These are phyloP conservation scores for Beris chalybata DNA, from an alignment of 2,888 invertebrate species.

Conservation along the genomic window DNA sequence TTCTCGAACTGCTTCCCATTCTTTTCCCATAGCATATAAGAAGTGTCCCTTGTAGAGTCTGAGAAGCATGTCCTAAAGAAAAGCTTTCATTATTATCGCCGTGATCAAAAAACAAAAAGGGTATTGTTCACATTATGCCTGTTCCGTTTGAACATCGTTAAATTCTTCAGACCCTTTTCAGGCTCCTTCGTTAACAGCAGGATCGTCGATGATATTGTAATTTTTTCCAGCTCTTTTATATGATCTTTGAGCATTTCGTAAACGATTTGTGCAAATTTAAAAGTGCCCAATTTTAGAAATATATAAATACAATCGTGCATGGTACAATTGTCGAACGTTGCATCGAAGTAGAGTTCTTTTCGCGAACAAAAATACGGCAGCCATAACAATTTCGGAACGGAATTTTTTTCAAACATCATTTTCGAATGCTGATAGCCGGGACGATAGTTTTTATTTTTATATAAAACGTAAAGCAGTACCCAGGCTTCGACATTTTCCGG, in stretches of 20 bases:
- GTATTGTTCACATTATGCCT: constrained; percentile 5
- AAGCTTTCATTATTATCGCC: not conserved
- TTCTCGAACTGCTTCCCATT: constrained; percentile 16
- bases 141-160: constrained; percentile 1
- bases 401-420: constrained; percentile 28
- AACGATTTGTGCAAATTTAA: constrained; percentile 31
- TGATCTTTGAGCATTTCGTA: constrained; percentile 14
- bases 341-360: constrained; percentile 14
- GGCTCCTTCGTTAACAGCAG: constrained; percentile 3
- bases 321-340: not conserved
- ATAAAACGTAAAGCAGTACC: constrained; percentile 28
- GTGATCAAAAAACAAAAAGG: not conserved
- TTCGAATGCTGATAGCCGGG: constrained; percentile 30
- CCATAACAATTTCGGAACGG: not conserved
- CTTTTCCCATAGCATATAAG: constrained; percentile 13
- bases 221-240: constrained; percentile 11
- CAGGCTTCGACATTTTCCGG: constrained; percentile 31
- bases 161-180: constrained; percentile 8
- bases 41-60: constrained; percentile 24
- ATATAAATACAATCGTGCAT: constrained; percentile 24
- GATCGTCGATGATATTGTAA: constrained; percentile 2
- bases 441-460: constrained; percentile 29
- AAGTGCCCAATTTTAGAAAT: constrained; percentile 33
- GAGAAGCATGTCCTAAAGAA: constrained; percentile 22
- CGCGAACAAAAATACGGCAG: constrained; percentile 6